phyloP scores from a whole-genome alignment of 2,113 vertebrate species.

The Athene cunicularia region DNA sequence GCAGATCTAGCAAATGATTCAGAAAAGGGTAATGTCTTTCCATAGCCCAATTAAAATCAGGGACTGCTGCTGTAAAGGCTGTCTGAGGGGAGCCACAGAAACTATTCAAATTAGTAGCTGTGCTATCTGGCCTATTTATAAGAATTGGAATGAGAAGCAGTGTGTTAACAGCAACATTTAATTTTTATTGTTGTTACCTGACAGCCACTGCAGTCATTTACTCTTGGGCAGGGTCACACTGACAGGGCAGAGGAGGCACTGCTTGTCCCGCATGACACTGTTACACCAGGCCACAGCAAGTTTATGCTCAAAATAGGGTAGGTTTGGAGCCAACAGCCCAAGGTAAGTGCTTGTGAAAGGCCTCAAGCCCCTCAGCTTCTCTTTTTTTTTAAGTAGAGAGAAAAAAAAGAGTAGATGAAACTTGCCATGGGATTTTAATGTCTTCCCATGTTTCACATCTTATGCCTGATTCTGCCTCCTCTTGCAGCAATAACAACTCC shows the following conservation, averaged over 20 bases:
- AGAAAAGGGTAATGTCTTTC: constrained; percentile 18
- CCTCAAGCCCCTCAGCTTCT: background rate
- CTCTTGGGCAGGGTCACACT: background rate
- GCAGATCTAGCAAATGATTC: constrained; percentile 28
- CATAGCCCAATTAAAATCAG: constrained; percentile 28
- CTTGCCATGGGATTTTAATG: background rate
- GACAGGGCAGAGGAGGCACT: background rate
- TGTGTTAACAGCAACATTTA: background rate
- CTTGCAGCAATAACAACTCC: background rate
- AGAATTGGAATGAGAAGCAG: background rate
- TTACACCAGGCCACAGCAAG: background rate
- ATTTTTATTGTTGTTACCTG: background rate
- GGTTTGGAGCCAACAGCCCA: background rate
- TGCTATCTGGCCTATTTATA: background rate
- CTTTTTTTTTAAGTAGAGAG: background rate
- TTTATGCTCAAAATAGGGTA: background rate
- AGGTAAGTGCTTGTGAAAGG: background rate
- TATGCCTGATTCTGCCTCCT: background rate
- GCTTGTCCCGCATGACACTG: background rate
- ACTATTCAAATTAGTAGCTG: constrained; percentile 4
- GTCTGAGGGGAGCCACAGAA: constrained; percentile 30
- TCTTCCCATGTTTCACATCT: background rate
- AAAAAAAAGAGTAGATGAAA: background rate
- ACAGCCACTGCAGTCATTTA: background rate
- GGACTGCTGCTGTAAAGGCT: constrained; percentile 36